Evolutionary conservation across 2,797 vertebrate genomes (phyloP), one percentile per base, ranked within the genome.

Genomic region (Hydrolagus colliei): DNA sequence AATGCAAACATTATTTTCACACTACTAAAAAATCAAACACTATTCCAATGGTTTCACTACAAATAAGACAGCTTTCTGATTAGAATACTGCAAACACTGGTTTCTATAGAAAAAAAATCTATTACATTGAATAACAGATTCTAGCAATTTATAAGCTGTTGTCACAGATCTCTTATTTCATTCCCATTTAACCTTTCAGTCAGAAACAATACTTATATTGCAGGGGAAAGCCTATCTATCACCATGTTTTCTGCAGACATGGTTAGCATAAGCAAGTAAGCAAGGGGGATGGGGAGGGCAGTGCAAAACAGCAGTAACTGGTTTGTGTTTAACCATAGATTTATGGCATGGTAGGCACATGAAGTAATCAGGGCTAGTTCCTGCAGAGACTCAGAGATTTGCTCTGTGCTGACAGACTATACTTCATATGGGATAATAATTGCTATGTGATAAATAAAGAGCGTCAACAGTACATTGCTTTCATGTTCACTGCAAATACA

Each of bases 381-480:
- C 63, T 35, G 62, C 65, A 16, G 78, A 35, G n/a, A 82, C 22
- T 67, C 9, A 20, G 65, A 18, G 18, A 52, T 18, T 84, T 84
- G 27, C 32, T 71, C 41, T 35, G 67, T 52, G 52, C 71, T 84
- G 65, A 11, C 62, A 84, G 71, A 41, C 9, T 67, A 16, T n/a
- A 4, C 41, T 71, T 71, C 41, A 67, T 71, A n/a, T 84, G 41
- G 65, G 35, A 84, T 18, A 41, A 32, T 41, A 71, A 3, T 27
- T 52, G 41, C 32, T 68, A 71, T 41, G 71, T 84, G 32, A 84
- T 67, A 67, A 84, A 84, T 1, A 13, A 80, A 62, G 63, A 82
- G 32, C 67, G 14, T 35, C 63, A 68, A 65, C 35, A 18, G 63
- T 35, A 13, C 61, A 79, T 79, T 79, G n/a, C 9, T 32, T 80